phyloP scores from a whole-genome alignment of 2,888 invertebrate genomes.

The Caenorhabditis auriculariae region DNA sequence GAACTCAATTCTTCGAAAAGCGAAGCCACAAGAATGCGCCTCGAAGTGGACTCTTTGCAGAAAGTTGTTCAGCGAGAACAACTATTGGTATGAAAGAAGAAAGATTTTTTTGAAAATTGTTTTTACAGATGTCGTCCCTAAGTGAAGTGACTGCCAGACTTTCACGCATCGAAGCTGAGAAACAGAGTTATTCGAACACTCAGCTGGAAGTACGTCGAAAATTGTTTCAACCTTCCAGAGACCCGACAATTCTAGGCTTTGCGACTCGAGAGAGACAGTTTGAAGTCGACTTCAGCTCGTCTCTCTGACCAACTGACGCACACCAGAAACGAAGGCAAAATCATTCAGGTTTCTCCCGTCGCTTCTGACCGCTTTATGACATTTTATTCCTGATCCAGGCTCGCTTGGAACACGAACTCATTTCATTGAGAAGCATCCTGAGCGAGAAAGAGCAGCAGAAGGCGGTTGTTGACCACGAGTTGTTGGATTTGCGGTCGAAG shows the following conservation, averaged over 20 bases:
- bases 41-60: too few relatives aligned
- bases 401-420: constrained; percentile 21
- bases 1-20: constrained; percentile 9
- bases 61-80: constrained; percentile 13
- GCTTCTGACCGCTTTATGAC: not conserved
- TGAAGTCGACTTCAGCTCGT: constrained; percentile 21
- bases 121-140: constrained; percentile 24
- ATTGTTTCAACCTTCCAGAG: too few relatives aligned
- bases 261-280: constrained; percentile 23
- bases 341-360: constrained; percentile 6
- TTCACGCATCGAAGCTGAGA: constrained; percentile 24
- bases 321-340: constrained; percentile 27
- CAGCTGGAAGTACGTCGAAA: constrained; percentile 18
- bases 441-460: constrained; percentile 29
- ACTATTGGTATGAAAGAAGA: constrained; percentile 8
- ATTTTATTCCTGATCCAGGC: not conserved
- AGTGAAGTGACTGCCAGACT: constrained; percentile 26
- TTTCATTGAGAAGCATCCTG: constrained; percentile 10
- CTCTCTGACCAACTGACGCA: constrained; percentile 22
- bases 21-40: too few relatives aligned
- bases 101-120: not conserved
- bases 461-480: constrained; percentile 9
- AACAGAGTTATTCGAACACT: constrained; percentile 9
- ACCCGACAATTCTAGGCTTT: constrained; percentile 12
- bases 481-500: constrained; percentile 23